Conservation (phyloP, 2,888 invertebrate genomes). For the Agrochola lota region DNA sequence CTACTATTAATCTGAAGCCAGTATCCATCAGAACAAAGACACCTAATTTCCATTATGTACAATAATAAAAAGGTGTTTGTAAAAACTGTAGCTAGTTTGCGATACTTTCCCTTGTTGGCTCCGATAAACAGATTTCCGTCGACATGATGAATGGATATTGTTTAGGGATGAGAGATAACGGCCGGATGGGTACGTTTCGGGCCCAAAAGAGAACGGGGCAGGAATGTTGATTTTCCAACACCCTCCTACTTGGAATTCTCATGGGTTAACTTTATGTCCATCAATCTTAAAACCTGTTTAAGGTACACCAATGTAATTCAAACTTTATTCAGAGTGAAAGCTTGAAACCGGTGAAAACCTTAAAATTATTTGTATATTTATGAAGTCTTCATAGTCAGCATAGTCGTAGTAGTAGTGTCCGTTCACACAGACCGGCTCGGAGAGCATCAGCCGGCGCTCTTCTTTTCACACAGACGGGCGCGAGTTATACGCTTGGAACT, state of each 20-base stretch:
- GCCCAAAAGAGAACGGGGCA: conserved; percentile 65
- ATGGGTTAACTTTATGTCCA: conserved; percentile 50
- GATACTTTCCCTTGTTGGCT: conserved; percentile 67
- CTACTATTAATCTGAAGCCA: neutral
- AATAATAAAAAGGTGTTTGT: conserved; percentile 39
- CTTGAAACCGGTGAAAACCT: neutral
- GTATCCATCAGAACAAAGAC: conserved; percentile 17
- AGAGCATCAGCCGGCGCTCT: no score
- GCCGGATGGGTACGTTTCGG: conserved; percentile 64
- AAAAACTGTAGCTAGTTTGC: conserved; percentile 63
- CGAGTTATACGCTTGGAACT: no score
- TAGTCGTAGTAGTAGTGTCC: neutral
- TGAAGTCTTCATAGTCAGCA: neutral
- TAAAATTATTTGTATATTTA: conserved; percentile 7
- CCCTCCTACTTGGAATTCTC: conserved; percentile 60
- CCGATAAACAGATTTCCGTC: conserved; percentile 72
- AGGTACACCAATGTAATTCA: conserved; percentile 15
- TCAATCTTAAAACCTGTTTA: conserved; percentile 53
- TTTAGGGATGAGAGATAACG: conserved; percentile 73
- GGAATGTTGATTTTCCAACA: conserved; percentile 75
- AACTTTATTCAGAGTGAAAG: conserved; percentile 28
- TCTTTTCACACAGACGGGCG: no score
- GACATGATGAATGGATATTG: conserved; percentile 77
- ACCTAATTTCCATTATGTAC: conserved; percentile 34
- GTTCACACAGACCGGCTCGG: no score